phyloP scores from a whole-genome alignment of 2,797 vertebrate species.

The Monodelphis domestica region DNA sequence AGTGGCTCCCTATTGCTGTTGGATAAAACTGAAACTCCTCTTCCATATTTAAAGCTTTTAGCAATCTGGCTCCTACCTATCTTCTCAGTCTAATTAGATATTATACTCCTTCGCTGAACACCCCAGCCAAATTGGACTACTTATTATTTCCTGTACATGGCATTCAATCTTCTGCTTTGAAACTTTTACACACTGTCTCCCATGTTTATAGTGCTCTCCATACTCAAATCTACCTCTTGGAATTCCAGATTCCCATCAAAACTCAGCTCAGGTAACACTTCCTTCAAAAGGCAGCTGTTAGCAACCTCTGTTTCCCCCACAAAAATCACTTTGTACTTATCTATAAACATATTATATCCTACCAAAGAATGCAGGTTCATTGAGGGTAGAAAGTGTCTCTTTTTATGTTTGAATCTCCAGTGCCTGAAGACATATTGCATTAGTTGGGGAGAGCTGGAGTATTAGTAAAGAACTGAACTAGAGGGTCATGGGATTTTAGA shows the following conservation, averaged over 20 bases:
- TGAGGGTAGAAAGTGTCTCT: not conserved
- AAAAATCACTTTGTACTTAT: not conserved
- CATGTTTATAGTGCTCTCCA: not conserved
- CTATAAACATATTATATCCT: not conserved
- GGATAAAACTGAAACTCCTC: conserved; percentile 17
- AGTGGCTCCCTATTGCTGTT: not conserved
- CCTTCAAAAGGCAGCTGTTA: not conserved
- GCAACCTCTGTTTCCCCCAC: not conserved
- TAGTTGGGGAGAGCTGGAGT: not conserved
- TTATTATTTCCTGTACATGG: not conserved
- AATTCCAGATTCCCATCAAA: not conserved
- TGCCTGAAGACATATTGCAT: not conserved
- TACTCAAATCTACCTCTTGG: not conserved
- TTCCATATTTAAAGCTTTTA: not conserved
- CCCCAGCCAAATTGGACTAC: not conserved
- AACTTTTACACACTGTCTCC: not conserved
- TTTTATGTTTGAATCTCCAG: not conserved
- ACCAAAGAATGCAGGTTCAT: not conserved
- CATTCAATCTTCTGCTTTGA: not conserved
- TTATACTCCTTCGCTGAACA: not conserved
- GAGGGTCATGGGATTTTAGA: not conserved
- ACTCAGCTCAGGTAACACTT: not conserved
- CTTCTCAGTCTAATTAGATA: not conserved
- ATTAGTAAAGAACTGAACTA: not conserved
- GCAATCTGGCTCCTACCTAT: not conserved